These are phyloP conservation scores for Polydesmus complanatus DNA, from an alignment of 2,888 invertebrate species.

Conservation along the genomic window DNA sequence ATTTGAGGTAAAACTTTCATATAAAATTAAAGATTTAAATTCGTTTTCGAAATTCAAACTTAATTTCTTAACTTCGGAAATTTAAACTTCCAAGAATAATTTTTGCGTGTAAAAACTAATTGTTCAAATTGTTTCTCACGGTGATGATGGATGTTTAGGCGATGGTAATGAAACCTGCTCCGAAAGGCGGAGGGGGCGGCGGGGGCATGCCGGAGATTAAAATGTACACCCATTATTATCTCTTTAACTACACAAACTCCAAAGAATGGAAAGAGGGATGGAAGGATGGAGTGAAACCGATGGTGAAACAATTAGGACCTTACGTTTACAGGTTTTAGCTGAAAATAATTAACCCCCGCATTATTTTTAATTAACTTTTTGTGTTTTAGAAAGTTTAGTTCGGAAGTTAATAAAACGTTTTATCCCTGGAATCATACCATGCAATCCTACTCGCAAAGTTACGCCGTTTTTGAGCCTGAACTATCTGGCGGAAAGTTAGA, in stretches of 20 bases:
- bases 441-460: too few relatives aligned
- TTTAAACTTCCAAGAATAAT: too few relatives aligned
- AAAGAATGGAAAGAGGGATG: background rate
- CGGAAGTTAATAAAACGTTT: too few relatives aligned
- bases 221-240: background rate
- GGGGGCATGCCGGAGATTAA: background rate
- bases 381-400: background rate
- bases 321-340: background rate
- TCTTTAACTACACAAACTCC: background rate
- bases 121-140: too few relatives aligned
- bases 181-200: too few relatives aligned
- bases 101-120: too few relatives aligned
- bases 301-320: background rate
- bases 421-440: too few relatives aligned
- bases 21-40: too few relatives aligned
- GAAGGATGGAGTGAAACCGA: background rate
- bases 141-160: background rate
- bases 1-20: background rate
- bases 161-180: background rate
- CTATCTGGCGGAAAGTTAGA: background rate
- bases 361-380: background rate
- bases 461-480: background rate
- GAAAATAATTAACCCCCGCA: background rate
- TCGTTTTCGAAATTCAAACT: too few relatives aligned
- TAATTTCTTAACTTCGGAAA: too few relatives aligned